Evolutionary conservation across 64 coral and sea anemone genomes (phyloP).

Genomic region (Montipora cactus): DNA sequence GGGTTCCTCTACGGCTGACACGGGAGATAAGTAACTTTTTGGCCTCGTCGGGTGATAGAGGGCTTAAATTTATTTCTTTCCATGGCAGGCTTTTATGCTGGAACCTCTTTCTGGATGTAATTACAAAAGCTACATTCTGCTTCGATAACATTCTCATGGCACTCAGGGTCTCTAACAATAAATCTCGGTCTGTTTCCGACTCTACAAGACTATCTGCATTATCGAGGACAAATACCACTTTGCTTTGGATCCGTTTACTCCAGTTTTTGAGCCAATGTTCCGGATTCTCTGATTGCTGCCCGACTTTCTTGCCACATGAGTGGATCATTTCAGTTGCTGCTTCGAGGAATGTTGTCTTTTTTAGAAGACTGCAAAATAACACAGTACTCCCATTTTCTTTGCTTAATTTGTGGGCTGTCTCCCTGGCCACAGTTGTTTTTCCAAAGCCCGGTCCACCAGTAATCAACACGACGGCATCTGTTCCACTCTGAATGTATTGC

Average conservation of each 20-base stretch:
- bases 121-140: conserved; percentile 7
- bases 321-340: conserved; percentile 19
- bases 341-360: conserved; percentile 27
- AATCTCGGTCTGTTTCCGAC: not conserved
- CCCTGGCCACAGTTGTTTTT: too few relatives aligned
- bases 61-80: not conserved
- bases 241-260: not conserved
- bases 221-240: conserved; percentile 28
- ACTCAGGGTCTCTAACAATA: not conserved
- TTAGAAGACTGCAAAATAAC: conserved; percentile 23
- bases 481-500: not conserved
- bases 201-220: conserved; percentile 35
- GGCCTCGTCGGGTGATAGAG: too few relatives aligned
- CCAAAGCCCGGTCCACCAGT: too few relatives aligned
- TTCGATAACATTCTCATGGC: conserved; percentile 29
- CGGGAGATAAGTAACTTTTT: too few relatives aligned
- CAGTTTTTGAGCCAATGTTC: conserved; percentile 31
- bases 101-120: not conserved
- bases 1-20: too few relatives aligned
- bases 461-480: too few relatives aligned
- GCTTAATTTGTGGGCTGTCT: too few relatives aligned
- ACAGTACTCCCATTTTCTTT: too few relatives aligned
- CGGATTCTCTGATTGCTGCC: conserved; percentile 13
- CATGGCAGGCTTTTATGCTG: too few relatives aligned
- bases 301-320: not conserved